Base-by-base conservation (phyloP, 2,113 vertebrate species). In the Thamnophis sirtalis region DNA sequence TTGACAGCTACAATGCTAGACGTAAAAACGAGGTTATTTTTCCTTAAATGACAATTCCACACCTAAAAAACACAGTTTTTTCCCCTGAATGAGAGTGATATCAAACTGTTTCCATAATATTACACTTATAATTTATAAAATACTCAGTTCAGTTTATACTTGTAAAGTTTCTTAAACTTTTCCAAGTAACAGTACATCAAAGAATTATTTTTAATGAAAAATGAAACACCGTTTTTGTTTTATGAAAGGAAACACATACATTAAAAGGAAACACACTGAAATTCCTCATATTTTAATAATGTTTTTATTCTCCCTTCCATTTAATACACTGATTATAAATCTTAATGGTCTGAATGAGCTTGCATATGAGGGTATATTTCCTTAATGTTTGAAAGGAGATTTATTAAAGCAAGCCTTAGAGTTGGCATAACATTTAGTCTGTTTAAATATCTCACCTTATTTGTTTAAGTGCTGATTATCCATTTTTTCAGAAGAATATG, bases 1-100 rank as follows among this genome's bases (percentile, higher is more conserved):
- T 55, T 94, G 94, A 84, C 94, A 91, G 68, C 85, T 93, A 80
- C 92, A 60, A 28, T 11, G 94, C 92, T 93, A 88, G 90, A 80
- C 73, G 0, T 58, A 92, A 94, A 93, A 92, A 80, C 38, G 92
- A 43, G 73, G 33, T 80, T 80, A 80, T 80, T 80, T 80, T 43
- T 80, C 73, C 73, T 22, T 80, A 43, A 80, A 38, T 43, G 73
- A 80, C 73, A 80, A 80, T 80, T 38, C 15, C 43, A 21, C 17
- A 38, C 33, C 15, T 17, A 80, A 80, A 80, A 33, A 80, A 95
- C 94, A 93, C 92, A 26, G 56, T 94, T 94, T 93, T 51, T 54
- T 8, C 84, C 88, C 92, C 93, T 60, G 0, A 94, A 43, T 2
- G 60, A 85, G 88, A 43, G 89, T 56, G 63, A 88, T 94, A 92